Evolutionary conservation across 2,113 vertebrate species (phyloP), one percentile per base, ranked within the genome.

Genomic region (Zapus hudsonius): DNA sequence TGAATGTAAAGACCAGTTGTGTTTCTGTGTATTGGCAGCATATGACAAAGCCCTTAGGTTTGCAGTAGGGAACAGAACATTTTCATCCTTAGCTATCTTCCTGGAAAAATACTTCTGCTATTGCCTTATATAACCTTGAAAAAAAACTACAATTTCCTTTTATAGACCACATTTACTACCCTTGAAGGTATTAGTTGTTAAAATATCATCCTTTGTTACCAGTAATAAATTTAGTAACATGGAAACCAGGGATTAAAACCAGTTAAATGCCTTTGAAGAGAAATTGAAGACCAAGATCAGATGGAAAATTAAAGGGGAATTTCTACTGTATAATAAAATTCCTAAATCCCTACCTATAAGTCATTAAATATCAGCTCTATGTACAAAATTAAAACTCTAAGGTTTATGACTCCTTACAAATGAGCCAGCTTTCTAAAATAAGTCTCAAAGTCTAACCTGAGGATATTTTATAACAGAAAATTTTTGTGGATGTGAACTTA

Each of bases 361-460:
- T 86, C 55, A n/a, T n/a, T n/a, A 92, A 25, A 69, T 7, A 52
- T 59, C 80, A 16, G 5, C 19, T 79, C 84, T 75, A 40, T 84
- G 47, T 74, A 44, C 17, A 83, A 17, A 44, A 80, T 63, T 87
- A 84, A 90, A 94, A 78, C 42, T 63, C 36, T 25, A 31, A 10
- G 2, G 1, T 81, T 92, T 90, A 29, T 1, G 38, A 1, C 82
- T 72, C 64, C 44, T 82, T 91, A 72, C 20, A 92, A 75, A 93
- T 87, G 66, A 96, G n/a, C 36, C 36, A 36, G 67, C 31, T 84
- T 36, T 85, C 75, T 84, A 90, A 95, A 90, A 47, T 92, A 92
- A 25, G 87, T 94, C 27, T 91, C 55, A 19, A 75, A 87, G 31
- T 87, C 67, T 42, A 81, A 80, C 42, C 27, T 84, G 67, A 87